Percentiles rank a stretch among this genome's conserved stretches.
Evolutionary conservation across 2,113 vertebrate species (phyloP).

Genomic region (Geococcyx californianus): DNA sequence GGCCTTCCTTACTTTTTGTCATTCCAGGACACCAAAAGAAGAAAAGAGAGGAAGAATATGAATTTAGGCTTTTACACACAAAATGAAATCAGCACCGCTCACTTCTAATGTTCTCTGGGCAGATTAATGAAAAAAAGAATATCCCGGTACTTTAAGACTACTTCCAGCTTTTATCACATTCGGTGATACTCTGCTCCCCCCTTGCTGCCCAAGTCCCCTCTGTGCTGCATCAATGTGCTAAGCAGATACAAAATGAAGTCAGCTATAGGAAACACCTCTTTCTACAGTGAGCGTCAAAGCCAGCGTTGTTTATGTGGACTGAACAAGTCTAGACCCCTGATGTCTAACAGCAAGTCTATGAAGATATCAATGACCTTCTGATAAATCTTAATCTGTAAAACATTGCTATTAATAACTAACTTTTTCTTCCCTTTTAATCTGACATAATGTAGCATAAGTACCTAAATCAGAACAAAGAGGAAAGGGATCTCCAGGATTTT

Average conservation of each 20-base stretch:
- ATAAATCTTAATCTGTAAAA: neutral
- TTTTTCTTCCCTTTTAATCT: neutral
- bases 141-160: neutral
- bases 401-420: neutral
- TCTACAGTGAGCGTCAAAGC: neutral
- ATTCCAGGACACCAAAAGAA: neutral
- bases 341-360: neutral
- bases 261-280: neutral
- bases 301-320: neutral
- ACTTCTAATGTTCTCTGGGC: neutral
- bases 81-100: neutral
- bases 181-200: neutral
- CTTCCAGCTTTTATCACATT: neutral
- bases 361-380: neutral
- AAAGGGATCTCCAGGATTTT: neutral
- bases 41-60: neutral
- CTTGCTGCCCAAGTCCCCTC: neutral
- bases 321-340: neutral
- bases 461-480: neutral
- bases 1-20: neutral
- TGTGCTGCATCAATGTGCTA: rapidly evolving
- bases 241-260: neutral
- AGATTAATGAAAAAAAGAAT: neutral
- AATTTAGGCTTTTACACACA: neutral
- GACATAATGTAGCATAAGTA: neutral